Percentiles rank a stretch among this genome's conserved stretches.
Evolutionary conservation across 2,113 vertebrate genomes (phyloP).

Genomic region (Gorilla gorilla): DNA sequence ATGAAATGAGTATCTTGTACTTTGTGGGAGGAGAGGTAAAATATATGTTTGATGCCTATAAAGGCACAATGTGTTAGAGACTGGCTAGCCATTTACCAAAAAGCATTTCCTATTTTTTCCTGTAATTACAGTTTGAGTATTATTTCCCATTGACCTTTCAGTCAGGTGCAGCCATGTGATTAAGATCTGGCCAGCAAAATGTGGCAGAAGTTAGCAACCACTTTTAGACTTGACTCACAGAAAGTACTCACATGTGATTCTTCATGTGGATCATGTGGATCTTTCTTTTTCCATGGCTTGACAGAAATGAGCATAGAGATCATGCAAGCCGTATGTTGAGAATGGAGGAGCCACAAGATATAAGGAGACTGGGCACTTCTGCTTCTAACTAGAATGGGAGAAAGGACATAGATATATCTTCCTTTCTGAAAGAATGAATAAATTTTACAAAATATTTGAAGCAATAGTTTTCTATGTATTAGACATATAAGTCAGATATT

Average conservation of each 20-base stretch:
- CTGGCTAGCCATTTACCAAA: not conserved
- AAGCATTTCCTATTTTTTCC: not conserved
- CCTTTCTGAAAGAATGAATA: not conserved
- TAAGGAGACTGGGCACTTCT: not conserved
- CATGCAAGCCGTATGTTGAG: not conserved
- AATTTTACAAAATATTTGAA: not conserved
- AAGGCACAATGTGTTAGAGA: not conserved
- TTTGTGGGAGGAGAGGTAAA: not conserved
- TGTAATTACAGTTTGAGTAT: not conserved
- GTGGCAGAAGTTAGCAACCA: not conserved
- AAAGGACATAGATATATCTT: not conserved
- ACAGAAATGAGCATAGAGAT: not conserved
- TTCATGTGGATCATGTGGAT: not conserved
- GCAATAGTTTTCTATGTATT: not conserved
- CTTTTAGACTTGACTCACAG: slow-evolving; percentile 1
- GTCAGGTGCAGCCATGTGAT: not conserved
- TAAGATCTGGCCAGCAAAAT: not conserved
- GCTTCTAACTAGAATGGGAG: not conserved
- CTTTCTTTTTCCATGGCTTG: not conserved
- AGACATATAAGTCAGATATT: not conserved
- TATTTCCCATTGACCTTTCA: not conserved
- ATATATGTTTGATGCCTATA: not conserved
- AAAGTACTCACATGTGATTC: not conserved
- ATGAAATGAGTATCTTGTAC: not conserved
- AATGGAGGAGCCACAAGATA: not conserved